Evolutionary conservation across 2,113 vertebrate genomes (phyloP), one percentile per base, ranked within the genome.

Genomic region (Eclectus roratus): DNA sequence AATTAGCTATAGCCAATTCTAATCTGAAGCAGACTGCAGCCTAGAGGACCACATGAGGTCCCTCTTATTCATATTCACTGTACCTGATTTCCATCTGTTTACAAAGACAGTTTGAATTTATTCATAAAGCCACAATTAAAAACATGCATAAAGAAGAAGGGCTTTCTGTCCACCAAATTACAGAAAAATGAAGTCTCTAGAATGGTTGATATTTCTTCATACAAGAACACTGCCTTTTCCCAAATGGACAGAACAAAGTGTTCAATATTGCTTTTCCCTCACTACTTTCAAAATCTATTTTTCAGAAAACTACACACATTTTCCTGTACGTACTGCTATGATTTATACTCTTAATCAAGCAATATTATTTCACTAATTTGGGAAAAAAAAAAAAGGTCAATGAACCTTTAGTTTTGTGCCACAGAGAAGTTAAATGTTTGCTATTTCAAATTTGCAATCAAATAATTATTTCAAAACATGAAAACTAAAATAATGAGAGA

Each of bases 71-170:
- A 71, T 93, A 94, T 88, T 93, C 19, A 65, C 8, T 37, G 12
- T 58, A 73, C 21, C 50, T 65, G 24, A 94, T 91, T 92, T 95
- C 77, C 69, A 87, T 47, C 44, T 84, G 61, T 92, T 92, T 94
- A 91, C 55, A 71, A 81, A 91, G 86, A 82, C 6, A 16, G 28
- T 50, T 58, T 76, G 27, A 82, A 80, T 96, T 79, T 85, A 87
- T 85, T 89, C 49, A 85, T 47, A 85, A 85, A 76, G 31, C 81
- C 35, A 87, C 50, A 86, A 87, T 79, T 87, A 58, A 85, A 95
- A 93, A 81, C 29, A 82, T 6, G 18, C 65, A 55, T 6, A 81
- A 37, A 71, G 41, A 80, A 63, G 21, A 31, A 52, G 4, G 76
- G 27, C 25, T 27, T 92, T 95, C 73, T 81, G 56, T 69, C 28